Conservation (phyloP, 2,888 invertebrate species). For the Lithosia quadra region DNA sequence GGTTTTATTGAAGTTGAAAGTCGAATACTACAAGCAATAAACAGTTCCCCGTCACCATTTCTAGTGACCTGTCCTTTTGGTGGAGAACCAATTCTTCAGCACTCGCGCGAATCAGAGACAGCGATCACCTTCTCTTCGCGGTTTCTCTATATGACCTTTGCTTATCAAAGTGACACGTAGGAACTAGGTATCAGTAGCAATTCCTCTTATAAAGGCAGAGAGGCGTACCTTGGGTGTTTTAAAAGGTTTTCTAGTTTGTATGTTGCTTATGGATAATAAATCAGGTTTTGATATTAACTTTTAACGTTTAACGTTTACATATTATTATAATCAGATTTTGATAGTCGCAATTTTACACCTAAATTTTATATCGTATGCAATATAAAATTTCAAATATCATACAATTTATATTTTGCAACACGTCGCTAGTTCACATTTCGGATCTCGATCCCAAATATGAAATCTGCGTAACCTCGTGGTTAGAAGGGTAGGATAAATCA, state of each 20-base stretch:
- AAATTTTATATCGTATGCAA: neutral
- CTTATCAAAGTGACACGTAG: too few relatives aligned
- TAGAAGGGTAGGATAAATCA: slow-evolving; percentile 78
- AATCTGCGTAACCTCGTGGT: slow-evolving; percentile 63
- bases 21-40: too few relatives aligned
- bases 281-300: neutral
- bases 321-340: too few relatives aligned
- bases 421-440: slow-evolving; percentile 8
- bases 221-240: neutral
- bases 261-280: neutral
- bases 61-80: too few relatives aligned
- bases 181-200: too few relatives aligned
- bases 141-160: too few relatives aligned
- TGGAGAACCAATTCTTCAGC: too few relatives aligned
- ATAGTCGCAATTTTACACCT: neutral
- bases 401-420: slow-evolving; percentile 18
- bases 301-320: too few relatives aligned
- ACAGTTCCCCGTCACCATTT: too few relatives aligned
- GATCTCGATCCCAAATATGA: slow-evolving; percentile 52
- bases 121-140: too few relatives aligned
- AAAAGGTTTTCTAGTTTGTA: neutral
- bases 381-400: slow-evolving; percentile 1
- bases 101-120: too few relatives aligned
- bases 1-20: too few relatives aligned
- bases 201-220: neutral